Conservation (phyloP, 2,113 vertebrate species). For the Columbina picui region DNA sequence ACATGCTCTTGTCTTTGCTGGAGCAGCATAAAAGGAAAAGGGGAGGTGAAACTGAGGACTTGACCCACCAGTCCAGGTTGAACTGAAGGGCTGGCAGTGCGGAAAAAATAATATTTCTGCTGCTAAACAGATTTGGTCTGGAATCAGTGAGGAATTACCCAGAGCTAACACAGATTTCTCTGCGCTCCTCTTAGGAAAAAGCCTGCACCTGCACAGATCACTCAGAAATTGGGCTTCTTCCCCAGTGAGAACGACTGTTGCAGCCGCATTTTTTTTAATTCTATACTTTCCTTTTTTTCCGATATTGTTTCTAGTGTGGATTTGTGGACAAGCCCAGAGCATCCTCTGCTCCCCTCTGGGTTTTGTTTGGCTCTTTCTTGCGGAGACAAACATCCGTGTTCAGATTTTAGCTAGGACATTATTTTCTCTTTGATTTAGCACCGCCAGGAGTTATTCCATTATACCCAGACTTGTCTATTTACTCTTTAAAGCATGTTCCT, state of each 20-base stretch:
- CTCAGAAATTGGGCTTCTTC: neutral
- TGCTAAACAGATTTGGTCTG: slow-evolving; percentile 9
- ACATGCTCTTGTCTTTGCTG: neutral
- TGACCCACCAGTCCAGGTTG: neutral
- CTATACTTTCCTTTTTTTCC: neutral
- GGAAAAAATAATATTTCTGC: neutral
- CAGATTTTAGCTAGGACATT: neutral
- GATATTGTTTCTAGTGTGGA: neutral
- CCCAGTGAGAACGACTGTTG: neutral
- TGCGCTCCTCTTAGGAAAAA: neutral
- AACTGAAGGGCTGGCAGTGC: neutral
- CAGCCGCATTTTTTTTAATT: neutral
- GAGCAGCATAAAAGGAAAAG: neutral
- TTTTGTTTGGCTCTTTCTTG: neutral
- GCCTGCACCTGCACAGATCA: neutral
- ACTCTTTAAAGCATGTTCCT: slow-evolving; percentile 57
- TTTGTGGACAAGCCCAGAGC: neutral
- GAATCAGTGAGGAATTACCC: neutral
- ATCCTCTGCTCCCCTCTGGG: neutral
- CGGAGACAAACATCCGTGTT: neutral
- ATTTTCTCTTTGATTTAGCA: slow-evolving; percentile 45
- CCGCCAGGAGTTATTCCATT: slow-evolving; percentile 37
- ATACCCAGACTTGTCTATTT: slow-evolving; percentile 57
- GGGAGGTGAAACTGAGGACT: neutral
- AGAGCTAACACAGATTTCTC: fast-evolving